phyloP scores from a whole-genome alignment of 2,113 vertebrate genomes.

The Oostethus manadensis region DNA sequence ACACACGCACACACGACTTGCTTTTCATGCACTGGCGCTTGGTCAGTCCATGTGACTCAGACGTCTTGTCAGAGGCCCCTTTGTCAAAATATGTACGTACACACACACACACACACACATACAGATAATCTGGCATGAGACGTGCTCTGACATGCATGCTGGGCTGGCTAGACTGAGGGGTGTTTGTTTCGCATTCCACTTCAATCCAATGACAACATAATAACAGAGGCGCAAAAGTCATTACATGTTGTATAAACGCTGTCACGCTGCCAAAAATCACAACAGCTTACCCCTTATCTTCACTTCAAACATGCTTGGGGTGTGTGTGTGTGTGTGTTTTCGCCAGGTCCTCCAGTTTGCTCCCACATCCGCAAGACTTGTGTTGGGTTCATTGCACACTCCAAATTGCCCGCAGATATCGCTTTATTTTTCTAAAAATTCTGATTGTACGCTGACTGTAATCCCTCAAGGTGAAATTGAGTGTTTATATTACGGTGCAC shows the following conservation, averaged over 20 bases:
- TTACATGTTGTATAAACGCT: constrained; percentile 18
- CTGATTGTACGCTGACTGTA: too few species aligned
- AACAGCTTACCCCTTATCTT: neutral
- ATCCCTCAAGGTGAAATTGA: too few species aligned
- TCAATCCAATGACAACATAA: constrained; percentile 55
- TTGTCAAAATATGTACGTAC: constrained; percentile 20
- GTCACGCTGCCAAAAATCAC: neutral
- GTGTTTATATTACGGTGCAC: too few species aligned
- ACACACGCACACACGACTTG: neutral
- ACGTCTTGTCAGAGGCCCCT: constrained; percentile 14
- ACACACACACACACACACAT: constrained; percentile 11
- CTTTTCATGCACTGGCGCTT: constrained; percentile 21
- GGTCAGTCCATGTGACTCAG: constrained; percentile 28
- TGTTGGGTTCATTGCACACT: too few species aligned
- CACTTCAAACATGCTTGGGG: neutral
- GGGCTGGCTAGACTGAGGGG: constrained; percentile 25
- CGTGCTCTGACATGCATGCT: constrained; percentile 54
- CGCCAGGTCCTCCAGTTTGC: too few species aligned
- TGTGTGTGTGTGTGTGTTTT: too few species aligned
- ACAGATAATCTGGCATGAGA: constrained; percentile 41
- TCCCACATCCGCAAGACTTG: too few species aligned
- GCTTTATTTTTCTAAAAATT: too few species aligned
- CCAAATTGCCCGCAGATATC: too few species aligned
- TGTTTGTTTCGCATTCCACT: constrained; percentile 58
- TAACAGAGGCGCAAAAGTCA: constrained; percentile 36